These are phyloP conservation scores for Anoplolepis gracilipes DNA, from an alignment of 1,140 invertebrate species.

Conservation along the genomic window DNA sequence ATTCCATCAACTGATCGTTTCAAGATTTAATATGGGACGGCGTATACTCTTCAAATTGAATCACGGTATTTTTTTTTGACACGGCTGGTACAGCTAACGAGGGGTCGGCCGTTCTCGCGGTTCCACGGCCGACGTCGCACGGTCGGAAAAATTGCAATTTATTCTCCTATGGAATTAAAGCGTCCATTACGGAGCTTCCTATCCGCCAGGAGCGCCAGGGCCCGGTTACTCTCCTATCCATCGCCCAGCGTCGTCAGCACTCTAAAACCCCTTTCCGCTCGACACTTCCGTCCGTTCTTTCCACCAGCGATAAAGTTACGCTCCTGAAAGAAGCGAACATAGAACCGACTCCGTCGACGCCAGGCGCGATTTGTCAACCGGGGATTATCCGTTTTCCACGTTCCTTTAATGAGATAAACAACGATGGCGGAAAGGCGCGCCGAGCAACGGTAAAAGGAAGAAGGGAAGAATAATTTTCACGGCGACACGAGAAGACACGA, in stretches of 20 bases:
- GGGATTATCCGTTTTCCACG: conserved; percentile 67
- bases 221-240: conserved; percentile 26
- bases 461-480: conserved; percentile 42
- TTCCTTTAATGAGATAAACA: conserved; percentile 71
- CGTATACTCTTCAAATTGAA: conserved; percentile 38
- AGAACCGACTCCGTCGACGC: conserved; percentile 38
- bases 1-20: conserved; percentile 50
- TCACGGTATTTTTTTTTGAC: conserved; percentile 57
- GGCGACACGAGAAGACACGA: conserved; percentile 19
- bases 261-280: conserved; percentile 41
- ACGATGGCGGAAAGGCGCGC: conserved; percentile 48
- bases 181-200: conserved; percentile 48
- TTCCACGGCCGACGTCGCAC: conserved; percentile 3
- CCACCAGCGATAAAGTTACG: conserved; percentile 63
- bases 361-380: conserved; percentile 61
- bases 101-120: background rate
- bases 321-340: conserved; percentile 32
- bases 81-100: conserved; percentile 13
- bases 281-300: conserved; percentile 20
- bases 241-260: conserved; percentile 19
- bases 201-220: conserved; percentile 12
- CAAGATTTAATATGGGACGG: conserved; percentile 53
- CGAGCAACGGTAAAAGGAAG: conserved; percentile 13
- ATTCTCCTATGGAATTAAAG: conserved; percentile 67
- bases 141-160: conserved; percentile 72